A percentile compares a stretch with the other conserved stretches of the same genome.
phyloP scores from a whole-genome alignment of 2,888 invertebrate genomes.

The Parnassius glacialis region DNA sequence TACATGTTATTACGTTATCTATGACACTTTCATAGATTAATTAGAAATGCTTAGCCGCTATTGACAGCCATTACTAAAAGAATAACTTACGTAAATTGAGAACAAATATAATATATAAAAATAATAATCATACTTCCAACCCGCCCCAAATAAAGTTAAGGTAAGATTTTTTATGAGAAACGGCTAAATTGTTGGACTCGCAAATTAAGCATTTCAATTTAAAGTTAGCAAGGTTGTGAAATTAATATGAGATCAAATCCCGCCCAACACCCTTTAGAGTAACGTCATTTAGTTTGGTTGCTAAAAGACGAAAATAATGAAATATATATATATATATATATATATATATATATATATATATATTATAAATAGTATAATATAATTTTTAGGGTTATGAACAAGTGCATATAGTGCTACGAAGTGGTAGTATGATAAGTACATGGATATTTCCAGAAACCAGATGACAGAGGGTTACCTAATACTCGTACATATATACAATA shows the following conservation, averaged over 20 bases:
- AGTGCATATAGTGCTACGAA: not conserved
- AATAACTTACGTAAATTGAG: too few relatives aligned
- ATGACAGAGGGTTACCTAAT: constrained; percentile 7
- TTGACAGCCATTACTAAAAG: too few relatives aligned
- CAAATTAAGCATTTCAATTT: constrained; percentile 15
- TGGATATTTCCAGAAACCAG: not conserved
- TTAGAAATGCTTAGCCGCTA: too few relatives aligned
- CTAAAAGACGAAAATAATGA: constrained; percentile 5
- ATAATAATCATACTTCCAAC: too few relatives aligned
- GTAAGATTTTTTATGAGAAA: constrained; percentile 7
- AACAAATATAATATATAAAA: too few relatives aligned
- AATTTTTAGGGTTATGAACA: not conserved
- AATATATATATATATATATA: not conserved
- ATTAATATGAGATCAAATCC: constrained; percentile 14
- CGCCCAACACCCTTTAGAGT: constrained; percentile 6
- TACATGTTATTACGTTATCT: too few relatives aligned
- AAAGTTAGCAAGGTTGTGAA: constrained; percentile 15
- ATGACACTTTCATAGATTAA: too few relatives aligned
- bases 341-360: not conserved
- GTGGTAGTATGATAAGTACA: not conserved
- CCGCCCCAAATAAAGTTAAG: not conserved
- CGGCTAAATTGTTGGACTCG: not conserved
- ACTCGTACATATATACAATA: not conserved
- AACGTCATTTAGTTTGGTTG: constrained; percentile 8
- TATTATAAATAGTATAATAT: not conserved